Evolutionary conservation across 2,888 invertebrate genomes (phyloP), one percentile per base, ranked within the genome.

Genomic region (Eupithecia dodoneata): DNA sequence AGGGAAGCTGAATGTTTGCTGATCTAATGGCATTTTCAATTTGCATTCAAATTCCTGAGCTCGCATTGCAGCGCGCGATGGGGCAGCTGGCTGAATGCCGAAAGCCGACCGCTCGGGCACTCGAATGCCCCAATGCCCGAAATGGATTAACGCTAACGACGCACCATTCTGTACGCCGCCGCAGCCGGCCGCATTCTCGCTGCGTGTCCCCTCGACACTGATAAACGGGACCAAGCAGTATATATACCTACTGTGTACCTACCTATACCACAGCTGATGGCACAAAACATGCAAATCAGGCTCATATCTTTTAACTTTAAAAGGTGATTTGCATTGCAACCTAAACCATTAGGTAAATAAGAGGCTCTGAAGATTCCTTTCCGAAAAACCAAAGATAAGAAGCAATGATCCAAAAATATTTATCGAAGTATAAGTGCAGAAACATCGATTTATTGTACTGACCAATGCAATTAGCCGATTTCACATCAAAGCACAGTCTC

Each of bases 11-110:
- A 85, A 90, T 93, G 92, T 93, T 93, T 93, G 91, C 89, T 87
- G 92, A 91, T 92, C 92, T 93, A 93, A 93, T 93, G 92, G 93
- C 90, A 91, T 93, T 94, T 93, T 92, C 93, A 91, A 93, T 94
- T 94, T 93, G 92, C 92, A 93, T 93, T 89, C 90, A 91, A 91
- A 94, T 93, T 91, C 92, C 91, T 86, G 86, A 85, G 87, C 87
- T 86, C 84, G 90, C 90, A 91, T 91, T 86, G 88, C 89, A 83
- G 87, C 85, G 84, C 83, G 84, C 83, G 84, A 82, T 81, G 82
- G 80, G 80, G 82, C 79, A 81, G 81, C 84, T 80, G 85, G 85
- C 81, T 84, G 88, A 87, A 91, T 89, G 85, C 88, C 88, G 89
- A 85, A 87, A 86, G 83, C 85, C 85, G 85, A 84, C 83, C 83